Evolutionary conservation across 2,888 invertebrate genomes (phyloP).

Genomic region (Hesperia comma): DNA sequence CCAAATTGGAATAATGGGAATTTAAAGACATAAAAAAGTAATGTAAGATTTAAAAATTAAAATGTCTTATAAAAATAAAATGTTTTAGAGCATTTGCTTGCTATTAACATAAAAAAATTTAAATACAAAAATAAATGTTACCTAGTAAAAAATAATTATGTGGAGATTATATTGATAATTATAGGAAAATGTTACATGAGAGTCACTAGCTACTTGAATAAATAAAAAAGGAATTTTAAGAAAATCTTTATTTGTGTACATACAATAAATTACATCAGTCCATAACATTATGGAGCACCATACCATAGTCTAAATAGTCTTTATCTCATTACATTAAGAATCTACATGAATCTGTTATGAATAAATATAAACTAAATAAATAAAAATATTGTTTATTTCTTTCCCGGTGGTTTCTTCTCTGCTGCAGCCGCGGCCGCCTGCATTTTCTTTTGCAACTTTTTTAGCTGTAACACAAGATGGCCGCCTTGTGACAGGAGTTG

Average conservation of each 20-base stretch:
- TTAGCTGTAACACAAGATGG: constrained; percentile 56
- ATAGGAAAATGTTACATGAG: too few relatives aligned
- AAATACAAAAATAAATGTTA: too few relatives aligned
- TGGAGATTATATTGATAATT: too few relatives aligned
- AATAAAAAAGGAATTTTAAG: too few relatives aligned
- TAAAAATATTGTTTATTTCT: constrained; percentile 29
- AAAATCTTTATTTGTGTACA: neutral
- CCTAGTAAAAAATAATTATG: too few relatives aligned
- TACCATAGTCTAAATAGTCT: neutral
- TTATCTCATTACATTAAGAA: neutral
- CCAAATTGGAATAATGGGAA: too few relatives aligned
- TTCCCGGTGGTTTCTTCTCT: constrained; percentile 47
- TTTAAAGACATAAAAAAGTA: too few relatives aligned
- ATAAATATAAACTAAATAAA: constrained; percentile 14
- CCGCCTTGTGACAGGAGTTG: constrained; percentile 19
- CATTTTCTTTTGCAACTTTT: constrained; percentile 63
- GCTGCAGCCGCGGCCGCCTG: constrained; percentile 53
- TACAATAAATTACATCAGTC: neutral
- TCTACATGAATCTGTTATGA: constrained; percentile 10
- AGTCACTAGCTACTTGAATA: too few relatives aligned
- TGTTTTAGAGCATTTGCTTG: too few relatives aligned
- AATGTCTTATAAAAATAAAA: too few relatives aligned
- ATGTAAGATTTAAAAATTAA: too few relatives aligned
- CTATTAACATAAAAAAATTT: too few relatives aligned
- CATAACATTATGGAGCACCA: neutral